These are phyloP conservation scores for Eudorcas thomsonii DNA, from an alignment of 2,113 vertebrate species.

Conservation along the genomic window DNA sequence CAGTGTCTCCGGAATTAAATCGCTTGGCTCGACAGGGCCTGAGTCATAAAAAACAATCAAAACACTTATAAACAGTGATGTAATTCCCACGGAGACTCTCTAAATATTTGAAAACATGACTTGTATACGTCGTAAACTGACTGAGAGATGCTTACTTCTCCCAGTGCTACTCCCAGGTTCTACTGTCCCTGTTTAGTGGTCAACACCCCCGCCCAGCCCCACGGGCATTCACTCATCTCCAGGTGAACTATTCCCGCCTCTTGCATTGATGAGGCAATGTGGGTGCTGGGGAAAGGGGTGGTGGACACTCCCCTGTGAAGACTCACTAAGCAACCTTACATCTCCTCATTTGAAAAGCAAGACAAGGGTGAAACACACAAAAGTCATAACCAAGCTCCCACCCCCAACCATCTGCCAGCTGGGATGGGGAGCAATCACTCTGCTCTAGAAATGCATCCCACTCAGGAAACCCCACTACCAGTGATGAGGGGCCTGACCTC, in stretches of 20 bases:
- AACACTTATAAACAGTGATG: constrained; percentile 63
- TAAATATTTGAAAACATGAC: constrained; percentile 66
- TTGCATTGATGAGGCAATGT: background rate
- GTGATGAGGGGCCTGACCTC: background rate
- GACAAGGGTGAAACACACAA: background rate
- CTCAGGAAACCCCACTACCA: background rate
- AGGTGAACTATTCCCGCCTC: background rate
- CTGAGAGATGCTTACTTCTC: constrained; percentile 18
- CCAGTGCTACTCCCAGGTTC: background rate
- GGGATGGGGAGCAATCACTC: background rate
- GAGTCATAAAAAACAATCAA: constrained; percentile 68
- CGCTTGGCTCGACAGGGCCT: background rate
- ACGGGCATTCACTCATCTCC: background rate
- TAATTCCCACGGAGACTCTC: constrained; percentile 57
- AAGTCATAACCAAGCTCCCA: background rate
- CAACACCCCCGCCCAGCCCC: background rate
- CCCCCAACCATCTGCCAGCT: background rate
- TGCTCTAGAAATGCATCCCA: background rate
- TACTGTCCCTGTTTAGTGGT: background rate
- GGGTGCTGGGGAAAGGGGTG: no score
- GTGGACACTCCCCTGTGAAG: background rate
- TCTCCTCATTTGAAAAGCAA: background rate
- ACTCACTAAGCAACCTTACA: background rate
- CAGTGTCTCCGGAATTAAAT: constrained; percentile 24
- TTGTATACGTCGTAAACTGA: constrained; percentile 28